Percentiles rank a stretch among this genome's conserved stretches.
phyloP scores from a whole-genome alignment of 1,140 invertebrate species.

The Mamestra configurata region DNA sequence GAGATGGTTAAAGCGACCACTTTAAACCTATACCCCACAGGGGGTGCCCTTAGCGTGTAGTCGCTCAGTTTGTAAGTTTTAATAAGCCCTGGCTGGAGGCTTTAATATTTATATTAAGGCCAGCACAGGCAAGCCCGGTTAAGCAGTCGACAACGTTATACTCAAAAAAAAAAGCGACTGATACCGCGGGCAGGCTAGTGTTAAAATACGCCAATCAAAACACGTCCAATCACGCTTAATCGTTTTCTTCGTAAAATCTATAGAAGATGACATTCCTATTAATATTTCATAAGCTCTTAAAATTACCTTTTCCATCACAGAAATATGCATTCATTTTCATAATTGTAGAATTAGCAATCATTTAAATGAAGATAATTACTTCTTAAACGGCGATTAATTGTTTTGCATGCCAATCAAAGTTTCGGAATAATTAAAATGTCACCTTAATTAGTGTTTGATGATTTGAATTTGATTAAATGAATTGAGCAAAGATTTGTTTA shows the following conservation, averaged over 20 bases:
- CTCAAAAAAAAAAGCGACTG: too few relatives aligned
- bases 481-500: too few relatives aligned
- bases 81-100: too few relatives aligned
- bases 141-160: too few relatives aligned
- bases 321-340: background rate
- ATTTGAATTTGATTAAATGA: background rate
- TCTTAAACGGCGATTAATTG: slow-evolving; percentile 41
- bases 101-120: too few relatives aligned
- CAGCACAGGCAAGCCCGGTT: too few relatives aligned
- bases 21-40: too few relatives aligned
- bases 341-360: slow-evolving; percentile 43
- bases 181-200: too few relatives aligned
- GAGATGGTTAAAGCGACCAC: too few relatives aligned
- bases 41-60: too few relatives aligned
- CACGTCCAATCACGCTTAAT: slow-evolving; percentile 19
- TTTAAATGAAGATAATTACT: slow-evolving; percentile 24
- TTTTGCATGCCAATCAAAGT: slow-evolving; percentile 40
- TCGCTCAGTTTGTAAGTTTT: too few relatives aligned
- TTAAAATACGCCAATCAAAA: slow-evolving; percentile 18
- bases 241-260: background rate
- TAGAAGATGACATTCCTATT: background rate
- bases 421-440: slow-evolving; percentile 42
- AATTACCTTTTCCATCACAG: background rate
- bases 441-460: slow-evolving; percentile 2
- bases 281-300: background rate